A percentile compares a stretch with the other conserved stretches of the same genome.
Evolutionary conservation across 2,888 invertebrate genomes (phyloP).

Genomic region (Andricus curvator): DNA sequence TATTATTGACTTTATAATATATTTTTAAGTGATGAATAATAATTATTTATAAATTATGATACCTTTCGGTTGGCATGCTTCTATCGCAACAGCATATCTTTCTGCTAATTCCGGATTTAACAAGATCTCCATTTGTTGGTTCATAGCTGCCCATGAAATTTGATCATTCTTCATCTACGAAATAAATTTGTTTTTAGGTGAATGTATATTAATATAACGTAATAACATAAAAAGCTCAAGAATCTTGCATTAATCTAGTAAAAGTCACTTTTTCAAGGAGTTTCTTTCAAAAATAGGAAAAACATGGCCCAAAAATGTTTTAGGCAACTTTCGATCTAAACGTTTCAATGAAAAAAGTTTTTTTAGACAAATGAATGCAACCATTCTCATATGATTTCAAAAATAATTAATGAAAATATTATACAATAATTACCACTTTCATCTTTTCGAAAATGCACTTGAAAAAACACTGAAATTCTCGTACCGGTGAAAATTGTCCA

Average conservation of each 20-base stretch:
- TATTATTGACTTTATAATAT: not conserved
- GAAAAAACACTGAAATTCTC: constrained; percentile 78
- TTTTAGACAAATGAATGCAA: too few species aligned
- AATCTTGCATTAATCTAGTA: too few species aligned
- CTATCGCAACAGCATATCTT: not conserved
- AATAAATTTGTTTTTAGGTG: not conserved
- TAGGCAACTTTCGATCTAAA: too few species aligned
- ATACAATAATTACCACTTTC: constrained; percentile 77
- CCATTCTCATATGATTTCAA: too few species aligned
- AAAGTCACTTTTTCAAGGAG: too few species aligned
- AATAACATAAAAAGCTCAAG: too few species aligned
- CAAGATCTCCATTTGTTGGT: not conserved
- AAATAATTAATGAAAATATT: not conserved
- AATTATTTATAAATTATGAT: not conserved
- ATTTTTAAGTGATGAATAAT: not conserved
- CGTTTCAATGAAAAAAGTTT: too few species aligned
- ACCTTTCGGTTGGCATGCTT: constrained; percentile 3
- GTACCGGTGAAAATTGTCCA: constrained; percentile 59
- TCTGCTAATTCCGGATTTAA: constrained; percentile 22
- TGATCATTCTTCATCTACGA: constrained; percentile 29
- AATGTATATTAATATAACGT: not conserved
- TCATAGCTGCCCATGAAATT: constrained; percentile 22
- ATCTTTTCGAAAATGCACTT: constrained; percentile 80
- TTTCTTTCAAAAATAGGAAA: too few species aligned
- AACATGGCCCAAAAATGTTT: too few species aligned